Base-by-base conservation (phyloP, 2,888 invertebrate genomes). In the Nemotelus pantherinus region DNA sequence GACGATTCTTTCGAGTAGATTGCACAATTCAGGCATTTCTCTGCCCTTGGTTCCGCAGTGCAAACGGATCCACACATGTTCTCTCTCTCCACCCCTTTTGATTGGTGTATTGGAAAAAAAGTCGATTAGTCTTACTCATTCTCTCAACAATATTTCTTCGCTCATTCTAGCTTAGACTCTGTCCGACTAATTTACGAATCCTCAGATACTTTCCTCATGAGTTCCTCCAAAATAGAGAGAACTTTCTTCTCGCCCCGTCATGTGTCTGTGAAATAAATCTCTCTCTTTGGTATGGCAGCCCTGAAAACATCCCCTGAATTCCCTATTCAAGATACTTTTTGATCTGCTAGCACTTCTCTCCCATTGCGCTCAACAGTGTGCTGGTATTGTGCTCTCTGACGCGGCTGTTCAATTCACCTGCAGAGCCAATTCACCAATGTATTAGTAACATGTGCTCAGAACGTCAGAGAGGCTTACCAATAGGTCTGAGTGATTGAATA, bases 401-500 rank as follows among this genome's bases (percentile, higher is more conserved):
- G 25, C 25, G 25, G 25, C 3, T 25, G 9, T 9, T 57, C 10
- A 57, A 57, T 10, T 25, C 57, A 57, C 10, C 9, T 10, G 5
- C 57, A 10, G 25, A 4, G 5, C 57, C 5, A 10, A 10, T 57
- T 10, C 57, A 4, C 47, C 7, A 45, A 47, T 45, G 55, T 60
- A 39, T 53, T n/a, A 3, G 70, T 70, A 10, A 70, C 70, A 70
- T 70, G 70, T 70, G 70, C 70, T 70, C 70, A 68, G 53, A 41
- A 55, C 70, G n/a, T 39, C 48, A 55, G 47, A 48, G 64, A 48
- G 76, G 57, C 68, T 44, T 68, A 77, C 67, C 76, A 77, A 77
- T 67, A 67, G 25, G 25, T 77, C 63, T 77, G 45, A 77, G 53
- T 55, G 76, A 77, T 77, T 77, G 76, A 68, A 77, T 55, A 76